Evolutionary conservation across 2,888 invertebrate genomes (phyloP), one percentile per base, ranked within the genome.

Genomic region (Thera britannica): DNA sequence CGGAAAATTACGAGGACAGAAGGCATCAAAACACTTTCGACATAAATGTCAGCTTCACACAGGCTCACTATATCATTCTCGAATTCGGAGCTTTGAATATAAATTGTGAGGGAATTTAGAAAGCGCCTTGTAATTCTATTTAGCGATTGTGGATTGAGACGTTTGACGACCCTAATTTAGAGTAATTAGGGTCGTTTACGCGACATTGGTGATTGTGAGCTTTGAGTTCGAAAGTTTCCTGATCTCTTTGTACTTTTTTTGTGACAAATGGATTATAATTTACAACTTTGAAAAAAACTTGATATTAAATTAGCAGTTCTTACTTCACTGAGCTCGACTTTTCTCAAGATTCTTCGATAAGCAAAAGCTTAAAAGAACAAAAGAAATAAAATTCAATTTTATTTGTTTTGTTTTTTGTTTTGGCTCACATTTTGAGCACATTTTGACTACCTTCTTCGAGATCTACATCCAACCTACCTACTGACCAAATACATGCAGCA

Each of bases 1-100:
- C 79, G 77, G 79, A 74, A 79, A 79, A 79, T 81, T 78, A 78
- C 72, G 69, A 72, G 75, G 70, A 77, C 73, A 72, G 76, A 76
- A 69, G 62, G 62, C 68, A 69, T 73, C 72, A 73, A 72, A 75
- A 73, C 66, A 69, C 58, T 73, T 67, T 65, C 59, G 66, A 65
- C 70, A 71, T 63, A 68, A 55, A 56, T 66, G 72, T 69, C 73
- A 71, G 41, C 56, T 44, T 64, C 65, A 65, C 60, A 67, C 57
- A 60, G 51, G 51, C 63, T 60, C 63, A 51, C 63, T 63, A 67
- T 57, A 61, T 70, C 63, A 72, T 73, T 67, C 63, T 58, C 61
- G 48, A 68, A 72, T 67, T 55, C 36, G 34, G 55, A 62, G 65
- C 68, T 51, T 60, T 66, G 61, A 55, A 63, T 57, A 64, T 54